These are phyloP conservation scores for Sisyra terminalis DNA, from an alignment of 2,888 invertebrate species.

Conservation along the genomic window DNA sequence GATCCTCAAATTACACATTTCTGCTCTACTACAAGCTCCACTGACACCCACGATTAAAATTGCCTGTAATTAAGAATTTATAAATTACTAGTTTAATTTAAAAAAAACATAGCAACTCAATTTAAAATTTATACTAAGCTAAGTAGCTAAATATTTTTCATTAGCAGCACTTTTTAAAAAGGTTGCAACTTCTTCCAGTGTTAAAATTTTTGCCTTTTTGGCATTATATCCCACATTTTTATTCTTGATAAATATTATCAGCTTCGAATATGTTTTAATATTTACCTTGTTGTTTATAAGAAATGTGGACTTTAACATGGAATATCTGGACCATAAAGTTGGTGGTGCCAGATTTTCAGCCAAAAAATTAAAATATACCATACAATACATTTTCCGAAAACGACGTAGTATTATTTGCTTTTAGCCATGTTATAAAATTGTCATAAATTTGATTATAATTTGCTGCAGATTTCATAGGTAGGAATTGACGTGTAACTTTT, in stretches of 20 bases:
- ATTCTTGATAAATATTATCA: constrained; percentile 9
- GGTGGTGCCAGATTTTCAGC: not conserved
- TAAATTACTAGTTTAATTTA: not conserved
- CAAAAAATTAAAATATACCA: not conserved
- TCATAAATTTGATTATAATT: not conserved
- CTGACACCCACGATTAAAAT: constrained; percentile 5
- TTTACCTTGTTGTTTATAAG: constrained; percentile 10
- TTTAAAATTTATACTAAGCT: not conserved
- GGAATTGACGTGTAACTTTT: not conserved
- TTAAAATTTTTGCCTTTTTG: constrained; percentile 8
- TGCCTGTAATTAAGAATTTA: constrained; percentile 2
- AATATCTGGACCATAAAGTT: not conserved
- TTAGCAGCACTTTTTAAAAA: constrained; percentile 10
- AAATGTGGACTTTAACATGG: constrained; percentile 9
- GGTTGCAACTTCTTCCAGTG: constrained; percentile 7
- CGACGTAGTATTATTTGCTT: not conserved
- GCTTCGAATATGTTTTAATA: constrained; percentile 12
- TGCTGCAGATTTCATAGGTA: not conserved
- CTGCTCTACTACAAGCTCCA: constrained; percentile 6
- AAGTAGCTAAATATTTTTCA: constrained; percentile 1
- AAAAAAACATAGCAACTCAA: not conserved
- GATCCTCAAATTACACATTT: not conserved
- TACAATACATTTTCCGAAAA: not conserved
- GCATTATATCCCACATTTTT: constrained; percentile 5
- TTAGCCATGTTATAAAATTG: not conserved